Percentiles rank a stretch among this genome's conserved stretches.
phyloP scores from a whole-genome alignment of 2,113 vertebrate genomes.

The Struthidea cinerea region DNA sequence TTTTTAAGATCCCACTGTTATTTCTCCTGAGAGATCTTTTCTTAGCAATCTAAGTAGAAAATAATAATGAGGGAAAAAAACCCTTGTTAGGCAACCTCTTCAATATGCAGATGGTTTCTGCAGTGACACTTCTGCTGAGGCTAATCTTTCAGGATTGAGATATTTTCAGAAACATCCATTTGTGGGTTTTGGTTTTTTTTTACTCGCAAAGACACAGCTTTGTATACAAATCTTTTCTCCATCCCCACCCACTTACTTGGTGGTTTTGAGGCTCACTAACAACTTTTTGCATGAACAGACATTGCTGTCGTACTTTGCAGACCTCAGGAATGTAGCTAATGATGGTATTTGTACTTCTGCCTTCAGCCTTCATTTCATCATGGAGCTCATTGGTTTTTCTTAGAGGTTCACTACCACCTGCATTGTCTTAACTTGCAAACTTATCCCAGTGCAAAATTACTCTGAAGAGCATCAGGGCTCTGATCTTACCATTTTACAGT shows the following conservation, averaged over 20 bases:
- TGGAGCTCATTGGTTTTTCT: neutral
- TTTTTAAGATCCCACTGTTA: constrained; percentile 38
- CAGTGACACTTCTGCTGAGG: constrained; percentile 65
- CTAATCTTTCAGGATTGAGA: constrained; percentile 72
- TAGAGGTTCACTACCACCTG: neutral
- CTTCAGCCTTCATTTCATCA: neutral
- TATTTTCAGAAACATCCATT: constrained; percentile 73
- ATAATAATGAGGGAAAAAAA: constrained; percentile 1
- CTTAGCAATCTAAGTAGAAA: constrained; percentile 46
- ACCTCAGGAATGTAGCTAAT: neutral
- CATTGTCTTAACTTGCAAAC: neutral
- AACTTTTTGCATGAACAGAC: constrained; percentile 45
- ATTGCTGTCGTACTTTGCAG: neutral
- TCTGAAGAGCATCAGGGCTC: neutral
- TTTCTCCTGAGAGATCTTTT: constrained; percentile 51
- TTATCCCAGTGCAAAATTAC: neutral
- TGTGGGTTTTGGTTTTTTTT: constrained; percentile 8
- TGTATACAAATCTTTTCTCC: constrained; percentile 38
- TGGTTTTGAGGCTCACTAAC: constrained; percentile 35
- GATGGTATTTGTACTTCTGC: neutral
- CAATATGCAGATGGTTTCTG: constrained; percentile 54
- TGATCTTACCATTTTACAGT: neutral
- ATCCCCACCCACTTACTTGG: neutral
- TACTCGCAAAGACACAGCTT: constrained; percentile 39
- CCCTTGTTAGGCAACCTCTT: constrained; percentile 54